Percentiles rank a stretch among this genome's conserved stretches.
These are phyloP conservation scores for Perizoma affinitatum DNA, from an alignment of 2,888 invertebrate species.

Conservation along the genomic window DNA sequence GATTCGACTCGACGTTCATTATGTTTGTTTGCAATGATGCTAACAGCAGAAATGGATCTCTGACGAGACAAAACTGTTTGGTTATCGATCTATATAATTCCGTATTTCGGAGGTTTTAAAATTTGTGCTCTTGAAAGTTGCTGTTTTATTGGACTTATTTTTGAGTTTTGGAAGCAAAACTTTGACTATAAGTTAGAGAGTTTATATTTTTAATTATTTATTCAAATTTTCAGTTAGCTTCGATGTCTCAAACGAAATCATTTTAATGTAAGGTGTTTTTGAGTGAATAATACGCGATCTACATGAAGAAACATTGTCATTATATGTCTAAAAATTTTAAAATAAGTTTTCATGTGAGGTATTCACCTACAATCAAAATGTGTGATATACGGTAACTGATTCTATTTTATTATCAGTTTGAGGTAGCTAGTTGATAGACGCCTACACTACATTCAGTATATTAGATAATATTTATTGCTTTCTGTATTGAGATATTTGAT, in stretches of 20 bases:
- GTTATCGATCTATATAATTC: slow-evolving; percentile 27
- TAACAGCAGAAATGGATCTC: slow-evolving; percentile 75
- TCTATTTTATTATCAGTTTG: slow-evolving; percentile 67
- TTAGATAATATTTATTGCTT: slow-evolving; percentile 75
- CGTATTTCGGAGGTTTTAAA: slow-evolving; percentile 43
- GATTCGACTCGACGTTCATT: slow-evolving; percentile 70
- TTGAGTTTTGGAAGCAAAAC: slow-evolving; percentile 84
- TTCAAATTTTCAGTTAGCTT: slow-evolving; percentile 66
- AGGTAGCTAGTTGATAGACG: slow-evolving; percentile 74
- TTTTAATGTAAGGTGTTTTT: slow-evolving; percentile 57
- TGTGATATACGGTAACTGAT: slow-evolving; percentile 68
- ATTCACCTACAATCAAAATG: slow-evolving; percentile 73
- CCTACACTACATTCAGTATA: slow-evolving; percentile 66
- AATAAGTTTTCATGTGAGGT: slow-evolving; percentile 55
- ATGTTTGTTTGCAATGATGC: slow-evolving; percentile 73
- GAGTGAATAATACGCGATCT: slow-evolving; percentile 59
- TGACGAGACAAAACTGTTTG: slow-evolving; percentile 53
- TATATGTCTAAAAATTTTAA: slow-evolving; percentile 32
- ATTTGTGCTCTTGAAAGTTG: slow-evolving; percentile 56
- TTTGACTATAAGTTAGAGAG: slow-evolving; percentile 83
- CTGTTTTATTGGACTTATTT: slow-evolving; percentile 78
- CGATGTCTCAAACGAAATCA: slow-evolving; percentile 67
- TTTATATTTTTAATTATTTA: slow-evolving; percentile 72
- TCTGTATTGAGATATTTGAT: slow-evolving; percentile 67
- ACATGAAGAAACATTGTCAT: slow-evolving; percentile 52